phyloP scores from a whole-genome alignment of 2,113 vertebrate genomes.

The Plectropomus leopardus region DNA sequence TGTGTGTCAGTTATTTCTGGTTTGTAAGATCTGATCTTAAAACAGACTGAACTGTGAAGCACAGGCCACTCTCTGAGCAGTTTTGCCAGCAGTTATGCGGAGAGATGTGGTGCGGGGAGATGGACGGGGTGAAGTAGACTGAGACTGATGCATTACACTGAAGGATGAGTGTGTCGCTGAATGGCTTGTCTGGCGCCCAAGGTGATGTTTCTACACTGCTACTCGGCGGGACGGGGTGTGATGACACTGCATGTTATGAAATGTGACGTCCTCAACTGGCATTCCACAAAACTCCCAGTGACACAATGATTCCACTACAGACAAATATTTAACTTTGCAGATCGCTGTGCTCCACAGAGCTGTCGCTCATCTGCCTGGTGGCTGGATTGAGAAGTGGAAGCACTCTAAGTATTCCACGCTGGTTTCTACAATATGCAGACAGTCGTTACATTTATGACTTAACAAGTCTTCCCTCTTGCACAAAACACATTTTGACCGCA shows the following conservation, averaged over 20 bases:
- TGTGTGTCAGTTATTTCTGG: neutral
- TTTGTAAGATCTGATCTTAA: neutral
- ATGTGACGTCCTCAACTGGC: slow-evolving; percentile 61
- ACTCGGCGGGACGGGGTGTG: neutral
- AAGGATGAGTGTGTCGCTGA: neutral
- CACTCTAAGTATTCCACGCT: neutral
- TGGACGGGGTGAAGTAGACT: neutral
- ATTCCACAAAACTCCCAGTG: slow-evolving; percentile 55
- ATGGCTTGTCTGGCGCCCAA: slow-evolving; percentile 17
- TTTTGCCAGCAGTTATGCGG: slow-evolving; percentile 1
- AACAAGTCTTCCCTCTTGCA: neutral
- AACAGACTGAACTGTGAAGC: too few relatives aligned
- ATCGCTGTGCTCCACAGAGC: slow-evolving; percentile 31
- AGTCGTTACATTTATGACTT: neutral
- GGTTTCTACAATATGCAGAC: neutral
- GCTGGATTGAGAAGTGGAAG: neutral
- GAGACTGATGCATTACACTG: slow-evolving; percentile 23
- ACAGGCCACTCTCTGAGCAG: neutral
- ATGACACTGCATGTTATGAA: slow-evolving; percentile 40
- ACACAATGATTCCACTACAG: slow-evolving; percentile 61
- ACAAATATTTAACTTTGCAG: slow-evolving; percentile 35
- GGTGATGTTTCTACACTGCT: slow-evolving; percentile 25
- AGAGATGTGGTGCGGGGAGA: neutral
- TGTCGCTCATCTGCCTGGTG: slow-evolving; percentile 12
- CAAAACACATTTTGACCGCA: neutral